Evolutionary conservation across 2,797 vertebrate genomes (phyloP).

Genomic region (Enoplosus armatus): DNA sequence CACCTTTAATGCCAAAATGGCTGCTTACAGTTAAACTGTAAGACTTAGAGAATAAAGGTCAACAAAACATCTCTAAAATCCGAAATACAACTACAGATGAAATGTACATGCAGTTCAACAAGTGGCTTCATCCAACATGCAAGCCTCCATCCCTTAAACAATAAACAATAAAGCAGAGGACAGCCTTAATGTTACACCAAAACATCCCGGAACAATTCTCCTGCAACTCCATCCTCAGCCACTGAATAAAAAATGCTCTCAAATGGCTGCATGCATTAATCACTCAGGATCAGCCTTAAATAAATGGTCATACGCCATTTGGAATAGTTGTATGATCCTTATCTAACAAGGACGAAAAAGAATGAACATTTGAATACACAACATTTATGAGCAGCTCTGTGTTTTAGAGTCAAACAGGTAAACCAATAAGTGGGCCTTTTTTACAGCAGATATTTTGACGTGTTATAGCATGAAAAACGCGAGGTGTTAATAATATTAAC

Average conservation of each 20-base stretch:
- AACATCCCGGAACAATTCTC: background rate
- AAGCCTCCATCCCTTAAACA: background rate
- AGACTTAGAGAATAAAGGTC: background rate
- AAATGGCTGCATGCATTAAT: background rate
- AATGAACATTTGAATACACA: background rate
- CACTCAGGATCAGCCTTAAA: background rate
- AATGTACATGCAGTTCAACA: background rate
- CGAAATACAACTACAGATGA: background rate
- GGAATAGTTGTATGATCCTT: background rate
- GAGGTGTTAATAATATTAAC: background rate
- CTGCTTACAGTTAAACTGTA: background rate
- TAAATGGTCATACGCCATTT: background rate
- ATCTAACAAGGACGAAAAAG: background rate
- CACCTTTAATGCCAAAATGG: background rate
- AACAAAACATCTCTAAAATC: background rate
- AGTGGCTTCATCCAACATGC: background rate
- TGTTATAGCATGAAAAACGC: background rate
- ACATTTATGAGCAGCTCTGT: background rate
- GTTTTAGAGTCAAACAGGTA: background rate
- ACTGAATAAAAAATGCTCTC: background rate
- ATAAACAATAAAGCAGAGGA: slow-evolving; percentile 1
- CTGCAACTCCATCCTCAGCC: background rate
- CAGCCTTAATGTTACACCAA: background rate
- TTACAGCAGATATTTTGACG: background rate
- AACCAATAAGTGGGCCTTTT: background rate